These are phyloP conservation scores for Lepus americanus DNA, from an alignment of 2,113 vertebrate genomes.

Conservation along the genomic window DNA sequence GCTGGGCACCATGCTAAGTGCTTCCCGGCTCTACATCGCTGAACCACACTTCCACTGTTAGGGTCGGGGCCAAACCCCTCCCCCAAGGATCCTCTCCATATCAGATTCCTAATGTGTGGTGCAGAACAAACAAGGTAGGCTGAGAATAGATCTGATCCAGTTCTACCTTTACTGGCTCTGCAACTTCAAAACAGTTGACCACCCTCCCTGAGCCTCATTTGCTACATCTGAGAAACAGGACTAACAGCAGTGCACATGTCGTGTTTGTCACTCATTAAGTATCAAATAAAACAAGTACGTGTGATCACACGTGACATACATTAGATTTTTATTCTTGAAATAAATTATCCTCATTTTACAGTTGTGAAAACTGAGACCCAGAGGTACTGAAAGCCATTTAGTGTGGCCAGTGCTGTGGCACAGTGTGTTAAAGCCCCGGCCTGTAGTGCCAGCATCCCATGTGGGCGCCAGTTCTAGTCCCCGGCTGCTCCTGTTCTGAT, in stretches of 20 bases:
- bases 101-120: background rate
- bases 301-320: background rate
- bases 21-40: background rate
- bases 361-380: background rate
- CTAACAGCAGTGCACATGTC: too few relatives aligned
- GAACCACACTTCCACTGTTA: background rate
- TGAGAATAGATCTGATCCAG: background rate
- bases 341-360: background rate
- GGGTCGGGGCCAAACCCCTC: background rate
- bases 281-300: background rate
- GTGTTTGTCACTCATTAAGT: background rate
- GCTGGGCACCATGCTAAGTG: background rate
- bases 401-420: too few relatives aligned
- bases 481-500: too few relatives aligned
- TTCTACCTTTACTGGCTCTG: background rate
- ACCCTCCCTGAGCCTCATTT: slow-evolving; percentile 14
- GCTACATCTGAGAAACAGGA: slow-evolving; percentile 18
- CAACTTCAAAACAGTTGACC: background rate
- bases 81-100: background rate
- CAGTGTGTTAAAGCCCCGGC: too few relatives aligned
- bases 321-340: background rate
- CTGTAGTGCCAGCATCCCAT: too few relatives aligned
- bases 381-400: slow-evolving; percentile 18
- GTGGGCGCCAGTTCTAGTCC: too few relatives aligned
- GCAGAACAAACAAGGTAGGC: background rate